A percentile compares a stretch with the other conserved stretches of the same genome.
Conservation (phyloP, 2,888 invertebrate genomes). For the Noctua fimbriata region DNA sequence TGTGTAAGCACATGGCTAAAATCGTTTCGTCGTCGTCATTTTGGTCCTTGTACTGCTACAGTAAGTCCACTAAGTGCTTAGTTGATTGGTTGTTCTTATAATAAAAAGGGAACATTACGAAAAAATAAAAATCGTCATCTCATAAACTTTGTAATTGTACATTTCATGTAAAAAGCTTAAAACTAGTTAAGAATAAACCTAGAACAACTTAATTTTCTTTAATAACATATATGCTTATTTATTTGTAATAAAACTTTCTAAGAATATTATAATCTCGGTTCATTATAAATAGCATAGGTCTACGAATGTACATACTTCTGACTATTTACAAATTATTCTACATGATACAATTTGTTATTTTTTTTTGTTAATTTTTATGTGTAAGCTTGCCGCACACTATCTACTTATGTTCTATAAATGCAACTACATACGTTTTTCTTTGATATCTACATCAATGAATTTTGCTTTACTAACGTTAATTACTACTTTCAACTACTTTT, state of each 20-base stretch:
- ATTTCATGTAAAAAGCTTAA: conserved; percentile 23
- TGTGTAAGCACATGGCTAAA: no score
- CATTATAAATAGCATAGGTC: not conserved
- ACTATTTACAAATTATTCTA: conserved; percentile 30
- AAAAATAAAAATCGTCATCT: not conserved
- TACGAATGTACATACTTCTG: not conserved
- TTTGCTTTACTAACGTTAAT: not conserved
- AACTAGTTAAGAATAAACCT: conserved; percentile 13
- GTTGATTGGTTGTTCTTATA: not conserved
- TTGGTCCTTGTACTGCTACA: not conserved
- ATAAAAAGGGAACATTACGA: not conserved
- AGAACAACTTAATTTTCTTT: not conserved
- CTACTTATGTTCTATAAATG: not conserved
- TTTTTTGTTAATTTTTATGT: not conserved
- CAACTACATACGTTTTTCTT: not conserved
- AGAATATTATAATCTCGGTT: not conserved
- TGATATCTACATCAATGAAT: not conserved
- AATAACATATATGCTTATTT: not conserved
- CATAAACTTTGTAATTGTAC: conserved; percentile 22
- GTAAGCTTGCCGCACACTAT: not conserved
- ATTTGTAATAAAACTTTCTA: not conserved
- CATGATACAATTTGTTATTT: no score
- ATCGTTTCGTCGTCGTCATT: no score
- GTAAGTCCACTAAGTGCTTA: not conserved
- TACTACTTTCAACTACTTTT: not conserved